phyloP scores from a whole-genome alignment of 2,888 invertebrate genomes.

The Epirrita christyi region DNA sequence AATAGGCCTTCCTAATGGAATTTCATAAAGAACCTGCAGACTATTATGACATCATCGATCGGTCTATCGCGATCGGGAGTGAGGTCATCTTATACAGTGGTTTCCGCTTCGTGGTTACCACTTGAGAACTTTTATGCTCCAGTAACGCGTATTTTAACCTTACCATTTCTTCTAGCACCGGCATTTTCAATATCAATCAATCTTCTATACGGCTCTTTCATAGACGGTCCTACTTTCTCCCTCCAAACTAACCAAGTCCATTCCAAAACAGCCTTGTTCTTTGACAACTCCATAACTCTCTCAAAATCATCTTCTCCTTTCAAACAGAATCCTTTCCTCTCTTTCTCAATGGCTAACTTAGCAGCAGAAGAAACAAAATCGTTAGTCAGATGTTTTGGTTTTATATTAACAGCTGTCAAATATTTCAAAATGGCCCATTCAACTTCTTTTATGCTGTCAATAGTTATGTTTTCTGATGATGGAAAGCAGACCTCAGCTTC shows the following conservation, averaged over 20 bases:
- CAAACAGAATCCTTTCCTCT: constrained; percentile 71
- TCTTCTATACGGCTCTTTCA: constrained; percentile 80
- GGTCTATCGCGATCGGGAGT: too few species aligned
- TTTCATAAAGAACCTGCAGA: too few species aligned
- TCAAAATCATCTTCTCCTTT: constrained; percentile 87
- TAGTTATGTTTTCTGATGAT: constrained; percentile 36
- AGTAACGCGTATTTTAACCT: constrained; percentile 20
- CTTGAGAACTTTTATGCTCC: neutral
- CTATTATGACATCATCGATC: too few species aligned
- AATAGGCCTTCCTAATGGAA: too few species aligned
- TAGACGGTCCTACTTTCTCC: constrained; percentile 83
- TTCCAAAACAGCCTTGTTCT: constrained; percentile 74
- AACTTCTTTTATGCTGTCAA: constrained; percentile 47
- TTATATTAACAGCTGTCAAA: constrained; percentile 43
- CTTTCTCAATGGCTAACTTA: constrained; percentile 39
- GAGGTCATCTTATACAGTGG: too few species aligned
- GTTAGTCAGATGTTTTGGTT: constrained; percentile 20
- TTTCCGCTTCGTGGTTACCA: too few species aligned
- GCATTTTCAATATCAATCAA: constrained; percentile 85
- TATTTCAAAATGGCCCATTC: constrained; percentile 61
- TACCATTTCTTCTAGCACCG: constrained; percentile 87
- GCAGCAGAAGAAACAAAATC: constrained; percentile 40
- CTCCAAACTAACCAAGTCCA: constrained; percentile 89
- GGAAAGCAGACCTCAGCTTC: constrained; percentile 83
- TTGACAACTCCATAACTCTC: constrained; percentile 80